Evolutionary conservation across 2,113 vertebrate genomes (phyloP).

Genomic region (Onychorhynchus coronatus): DNA sequence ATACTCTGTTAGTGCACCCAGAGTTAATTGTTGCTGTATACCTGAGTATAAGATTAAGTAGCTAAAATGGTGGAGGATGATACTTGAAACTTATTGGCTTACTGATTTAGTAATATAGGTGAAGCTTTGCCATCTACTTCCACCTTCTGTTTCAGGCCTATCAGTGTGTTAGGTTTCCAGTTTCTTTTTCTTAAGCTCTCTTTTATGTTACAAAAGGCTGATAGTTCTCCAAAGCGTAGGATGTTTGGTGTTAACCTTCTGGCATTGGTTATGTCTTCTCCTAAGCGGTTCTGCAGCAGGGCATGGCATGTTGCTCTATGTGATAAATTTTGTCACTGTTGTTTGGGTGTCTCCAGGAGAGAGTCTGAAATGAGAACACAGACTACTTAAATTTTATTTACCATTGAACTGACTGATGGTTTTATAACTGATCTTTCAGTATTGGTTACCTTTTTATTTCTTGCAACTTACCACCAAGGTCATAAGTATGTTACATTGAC

Average conservation of each 20-base stretch:
- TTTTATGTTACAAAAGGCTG: not conserved
- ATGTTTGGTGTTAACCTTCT: not conserved
- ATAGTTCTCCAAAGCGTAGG: not conserved
- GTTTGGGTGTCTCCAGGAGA: not conserved
- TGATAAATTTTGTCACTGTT: not conserved
- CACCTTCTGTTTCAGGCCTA: not conserved
- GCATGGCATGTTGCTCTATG: not conserved
- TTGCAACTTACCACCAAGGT: not conserved
- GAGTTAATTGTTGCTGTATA: accelerated
- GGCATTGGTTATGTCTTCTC: not conserved
- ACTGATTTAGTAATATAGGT: not conserved
- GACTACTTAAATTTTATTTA: not conserved
- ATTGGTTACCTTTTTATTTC: not conserved
- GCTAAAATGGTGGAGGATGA: not conserved
- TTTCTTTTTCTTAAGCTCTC: not conserved
- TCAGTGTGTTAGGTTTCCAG: not conserved
- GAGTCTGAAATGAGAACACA: not conserved
- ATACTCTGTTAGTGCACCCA: accelerated
- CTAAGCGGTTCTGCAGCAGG: not conserved
- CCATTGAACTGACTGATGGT: not conserved
- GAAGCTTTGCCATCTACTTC: not conserved
- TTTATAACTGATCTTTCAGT: not conserved
- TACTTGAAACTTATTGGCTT: not conserved
- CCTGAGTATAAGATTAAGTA: not conserved
- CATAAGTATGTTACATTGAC: not conserved